These are phyloP conservation scores for Tetanocera ferruginea DNA, from an alignment of 2,888 invertebrate species.

Conservation along the genomic window DNA sequence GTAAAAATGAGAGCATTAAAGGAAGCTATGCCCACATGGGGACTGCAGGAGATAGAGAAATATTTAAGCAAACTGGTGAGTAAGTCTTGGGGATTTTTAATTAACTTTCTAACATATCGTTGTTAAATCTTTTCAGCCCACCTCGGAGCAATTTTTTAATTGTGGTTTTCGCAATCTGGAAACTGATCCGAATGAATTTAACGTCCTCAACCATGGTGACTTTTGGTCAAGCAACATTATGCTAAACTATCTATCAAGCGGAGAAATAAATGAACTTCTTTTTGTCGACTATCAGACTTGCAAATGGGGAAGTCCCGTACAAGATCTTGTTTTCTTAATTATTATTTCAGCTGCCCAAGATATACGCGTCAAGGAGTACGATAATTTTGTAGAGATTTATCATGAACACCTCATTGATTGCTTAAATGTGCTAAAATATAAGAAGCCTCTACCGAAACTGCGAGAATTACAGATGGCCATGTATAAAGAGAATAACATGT, in stretches of 20 bases:
- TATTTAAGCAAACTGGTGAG: constrained; percentile 56
- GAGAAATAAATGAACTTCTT: constrained; percentile 53
- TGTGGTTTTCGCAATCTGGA: constrained; percentile 44
- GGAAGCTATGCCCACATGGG: constrained; percentile 57
- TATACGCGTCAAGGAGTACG: constrained; percentile 59
- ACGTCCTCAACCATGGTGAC: constrained; percentile 63
- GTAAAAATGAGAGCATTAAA: constrained; percentile 42
- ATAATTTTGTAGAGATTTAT: constrained; percentile 61
- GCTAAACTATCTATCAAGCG: constrained; percentile 55
- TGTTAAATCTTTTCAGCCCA: constrained; percentile 51
- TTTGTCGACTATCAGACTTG: constrained; percentile 64
- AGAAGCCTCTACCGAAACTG: constrained; percentile 57
- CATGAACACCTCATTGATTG: constrained; percentile 60
- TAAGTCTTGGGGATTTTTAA: not conserved
- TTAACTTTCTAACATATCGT: not conserved
- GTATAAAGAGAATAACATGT: constrained; percentile 53
- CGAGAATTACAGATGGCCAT: constrained; percentile 59
- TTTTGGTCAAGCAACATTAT: constrained; percentile 66
- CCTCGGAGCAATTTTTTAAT: constrained; percentile 54
- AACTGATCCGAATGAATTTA: constrained; percentile 51
- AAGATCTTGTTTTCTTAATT: constrained; percentile 62
- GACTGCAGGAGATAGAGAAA: constrained; percentile 52
- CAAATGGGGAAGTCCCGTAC: constrained; percentile 63
- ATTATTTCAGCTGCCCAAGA: constrained; percentile 56
- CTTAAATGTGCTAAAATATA: constrained; percentile 56